phyloP scores from a whole-genome alignment of 2,113 vertebrate genomes.

The Mesembrinibis cayennensis region DNA sequence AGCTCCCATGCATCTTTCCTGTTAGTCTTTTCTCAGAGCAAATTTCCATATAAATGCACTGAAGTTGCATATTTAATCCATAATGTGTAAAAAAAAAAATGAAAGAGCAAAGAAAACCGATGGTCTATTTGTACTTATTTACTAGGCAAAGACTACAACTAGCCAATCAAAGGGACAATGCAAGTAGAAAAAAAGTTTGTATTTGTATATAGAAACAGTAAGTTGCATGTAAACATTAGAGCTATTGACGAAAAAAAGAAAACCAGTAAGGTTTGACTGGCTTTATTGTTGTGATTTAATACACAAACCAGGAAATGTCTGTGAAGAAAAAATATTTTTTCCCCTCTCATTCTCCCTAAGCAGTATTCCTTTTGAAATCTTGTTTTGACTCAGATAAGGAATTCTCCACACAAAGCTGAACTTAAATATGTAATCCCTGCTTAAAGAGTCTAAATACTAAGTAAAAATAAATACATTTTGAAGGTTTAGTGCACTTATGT shows the following conservation, averaged over 20 bases:
- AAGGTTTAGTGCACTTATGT: background rate
- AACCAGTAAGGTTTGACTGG: background rate
- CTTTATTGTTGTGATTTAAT: background rate
- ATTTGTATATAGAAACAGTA: background rate
- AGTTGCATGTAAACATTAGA: background rate
- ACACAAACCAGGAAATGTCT: background rate
- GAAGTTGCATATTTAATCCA: background rate
- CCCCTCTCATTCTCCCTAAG: background rate
- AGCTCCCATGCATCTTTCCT: background rate
- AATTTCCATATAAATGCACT: background rate
- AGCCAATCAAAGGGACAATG: background rate
- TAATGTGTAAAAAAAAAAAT: background rate
- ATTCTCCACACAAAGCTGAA: background rate
- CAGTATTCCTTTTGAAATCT: constrained; percentile 9
- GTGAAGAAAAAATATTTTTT: background rate
- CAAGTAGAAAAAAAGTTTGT: background rate
- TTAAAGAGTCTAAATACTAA: background rate
- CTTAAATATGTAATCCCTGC: background rate
- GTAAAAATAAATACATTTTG: background rate
- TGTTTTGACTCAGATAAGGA: constrained; percentile 19
- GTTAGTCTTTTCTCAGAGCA: background rate
- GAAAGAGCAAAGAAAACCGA: background rate
- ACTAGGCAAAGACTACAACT: background rate
- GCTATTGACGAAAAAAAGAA: background rate
- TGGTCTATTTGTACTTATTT: background rate